These are phyloP conservation scores for Enteromius paludinosus DNA, from an alignment of 2,797 vertebrate genomes.

Conservation along the genomic window DNA sequence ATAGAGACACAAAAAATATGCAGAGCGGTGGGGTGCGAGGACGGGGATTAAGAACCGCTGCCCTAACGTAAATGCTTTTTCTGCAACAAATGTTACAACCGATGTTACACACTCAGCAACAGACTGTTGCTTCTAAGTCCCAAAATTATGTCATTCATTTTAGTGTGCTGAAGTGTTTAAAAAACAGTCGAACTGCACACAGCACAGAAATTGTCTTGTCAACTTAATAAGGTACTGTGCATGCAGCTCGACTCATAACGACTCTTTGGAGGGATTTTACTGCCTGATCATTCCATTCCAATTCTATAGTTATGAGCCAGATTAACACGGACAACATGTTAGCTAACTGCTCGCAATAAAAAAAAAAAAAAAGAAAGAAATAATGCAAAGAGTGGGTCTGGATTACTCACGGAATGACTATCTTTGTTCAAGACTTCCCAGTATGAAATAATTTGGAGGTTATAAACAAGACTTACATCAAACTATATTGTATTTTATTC, in stretches of 20 bases:
- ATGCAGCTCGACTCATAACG: constrained; percentile 40
- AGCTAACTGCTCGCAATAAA: background rate
- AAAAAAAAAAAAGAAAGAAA: background rate
- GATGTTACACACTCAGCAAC: background rate
- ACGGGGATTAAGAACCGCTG: too few relatives aligned
- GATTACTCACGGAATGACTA: background rate
- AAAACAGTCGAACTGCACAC: constrained; percentile 45
- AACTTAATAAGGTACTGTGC: constrained; percentile 53
- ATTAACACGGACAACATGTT: constrained; percentile 19
- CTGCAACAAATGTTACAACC: constrained; percentile 6
- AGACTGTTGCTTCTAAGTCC: constrained; percentile 35
- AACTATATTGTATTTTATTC: background rate
- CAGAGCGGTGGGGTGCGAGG: too few relatives aligned
- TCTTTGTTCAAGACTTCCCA: background rate
- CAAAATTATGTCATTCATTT: constrained; percentile 47
- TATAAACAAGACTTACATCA: background rate
- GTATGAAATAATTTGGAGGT: background rate
- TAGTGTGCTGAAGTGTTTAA: constrained; percentile 50
- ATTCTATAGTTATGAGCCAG: constrained; percentile 26
- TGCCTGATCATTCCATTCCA: constrained; percentile 24
- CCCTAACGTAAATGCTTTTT: constrained; percentile 8
- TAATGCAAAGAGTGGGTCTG: constrained; percentile 13
- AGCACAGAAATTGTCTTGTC: constrained; percentile 41
- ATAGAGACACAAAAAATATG: too few relatives aligned
- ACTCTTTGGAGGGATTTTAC: constrained; percentile 26